Evolutionary conservation across 1,140 invertebrate genomes (phyloP).

Genomic region (Anoplolepis gracilipes): DNA sequence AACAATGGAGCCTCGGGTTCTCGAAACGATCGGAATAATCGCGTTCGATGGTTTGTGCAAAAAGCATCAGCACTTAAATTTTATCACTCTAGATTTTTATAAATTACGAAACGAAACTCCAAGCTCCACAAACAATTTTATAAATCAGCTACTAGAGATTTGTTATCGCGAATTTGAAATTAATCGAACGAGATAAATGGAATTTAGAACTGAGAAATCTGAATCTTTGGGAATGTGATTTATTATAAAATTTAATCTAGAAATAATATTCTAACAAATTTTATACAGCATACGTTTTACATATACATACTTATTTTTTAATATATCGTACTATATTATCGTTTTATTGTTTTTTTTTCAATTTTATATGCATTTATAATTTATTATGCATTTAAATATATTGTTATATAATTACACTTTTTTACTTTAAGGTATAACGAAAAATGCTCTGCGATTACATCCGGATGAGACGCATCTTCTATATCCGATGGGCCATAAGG

Average conservation of each 20-base stretch:
- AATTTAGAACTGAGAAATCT: background rate
- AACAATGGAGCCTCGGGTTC: conserved; percentile 85
- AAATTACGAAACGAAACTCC: background rate
- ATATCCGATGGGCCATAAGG: conserved; percentile 94
- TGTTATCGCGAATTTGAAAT: background rate
- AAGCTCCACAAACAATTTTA: background rate
- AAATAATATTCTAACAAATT: background rate
- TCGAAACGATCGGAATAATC: conserved; percentile 89
- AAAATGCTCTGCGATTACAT: conserved; percentile 91
- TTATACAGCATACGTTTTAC: background rate
- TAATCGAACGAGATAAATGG: background rate
- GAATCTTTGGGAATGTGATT: background rate
- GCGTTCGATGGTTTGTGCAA: conserved; percentile 89
- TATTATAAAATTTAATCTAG: background rate
- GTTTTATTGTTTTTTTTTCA: background rate
- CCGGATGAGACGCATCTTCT: conserved; percentile 91
- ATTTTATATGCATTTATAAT: background rate
- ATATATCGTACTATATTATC: background rate
- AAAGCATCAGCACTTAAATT: background rate
- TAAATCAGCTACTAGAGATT: background rate
- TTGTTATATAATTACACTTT: background rate
- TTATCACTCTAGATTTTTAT: background rate
- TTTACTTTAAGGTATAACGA: conserved; percentile 87
- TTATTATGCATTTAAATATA: no score
- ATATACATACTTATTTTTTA: conserved; percentile 11